Evolutionary conservation across 2,113 vertebrate genomes (phyloP).

Genomic region (Ageneiosus marmoratus): DNA sequence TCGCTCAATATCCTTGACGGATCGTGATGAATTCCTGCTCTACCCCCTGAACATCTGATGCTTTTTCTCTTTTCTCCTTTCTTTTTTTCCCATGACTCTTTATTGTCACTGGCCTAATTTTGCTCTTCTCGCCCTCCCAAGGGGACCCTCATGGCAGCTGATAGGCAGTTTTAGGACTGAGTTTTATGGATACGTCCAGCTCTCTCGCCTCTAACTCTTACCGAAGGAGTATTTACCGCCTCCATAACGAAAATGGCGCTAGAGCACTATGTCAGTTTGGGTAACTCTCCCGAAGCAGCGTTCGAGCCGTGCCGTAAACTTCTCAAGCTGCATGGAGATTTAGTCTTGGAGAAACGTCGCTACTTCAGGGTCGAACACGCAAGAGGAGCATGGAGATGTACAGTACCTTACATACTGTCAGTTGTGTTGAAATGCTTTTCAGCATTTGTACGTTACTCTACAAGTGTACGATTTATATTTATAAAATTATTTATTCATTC

Average conservation of each 20-base stretch:
- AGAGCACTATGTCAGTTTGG: constrained; percentile 67
- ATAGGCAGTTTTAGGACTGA: constrained; percentile 63
- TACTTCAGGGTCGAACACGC: constrained; percentile 34
- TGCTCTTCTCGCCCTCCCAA: constrained; percentile 50
- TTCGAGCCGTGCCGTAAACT: constrained; percentile 43
- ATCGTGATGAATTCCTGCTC: constrained; percentile 62
- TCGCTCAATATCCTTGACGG: constrained; percentile 68
- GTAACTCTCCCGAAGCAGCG: constrained; percentile 62
- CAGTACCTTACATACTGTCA: constrained; percentile 23
- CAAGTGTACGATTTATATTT: too few relatives aligned
- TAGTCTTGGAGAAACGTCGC: constrained; percentile 34
- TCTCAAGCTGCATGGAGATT: constrained; percentile 43
- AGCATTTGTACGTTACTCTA: background rate
- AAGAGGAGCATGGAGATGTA: constrained; percentile 30
- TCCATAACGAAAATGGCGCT: constrained; percentile 64
- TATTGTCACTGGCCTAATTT: constrained; percentile 66
- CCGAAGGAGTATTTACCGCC: constrained; percentile 57
- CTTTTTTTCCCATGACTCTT: constrained; percentile 59
- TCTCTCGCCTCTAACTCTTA: constrained; percentile 59
- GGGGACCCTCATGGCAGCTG: constrained; percentile 57
- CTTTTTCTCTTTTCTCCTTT: constrained; percentile 59
- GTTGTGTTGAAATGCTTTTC: constrained; percentile 39
- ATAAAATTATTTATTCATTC: too few relatives aligned
- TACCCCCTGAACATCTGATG: constrained; percentile 66
- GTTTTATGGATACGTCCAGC: constrained; percentile 13